A percentile compares a stretch with the other conserved stretches of the same genome.
phyloP scores from a whole-genome alignment of 2,113 vertebrate species.

The Aegotheles bennettii region DNA sequence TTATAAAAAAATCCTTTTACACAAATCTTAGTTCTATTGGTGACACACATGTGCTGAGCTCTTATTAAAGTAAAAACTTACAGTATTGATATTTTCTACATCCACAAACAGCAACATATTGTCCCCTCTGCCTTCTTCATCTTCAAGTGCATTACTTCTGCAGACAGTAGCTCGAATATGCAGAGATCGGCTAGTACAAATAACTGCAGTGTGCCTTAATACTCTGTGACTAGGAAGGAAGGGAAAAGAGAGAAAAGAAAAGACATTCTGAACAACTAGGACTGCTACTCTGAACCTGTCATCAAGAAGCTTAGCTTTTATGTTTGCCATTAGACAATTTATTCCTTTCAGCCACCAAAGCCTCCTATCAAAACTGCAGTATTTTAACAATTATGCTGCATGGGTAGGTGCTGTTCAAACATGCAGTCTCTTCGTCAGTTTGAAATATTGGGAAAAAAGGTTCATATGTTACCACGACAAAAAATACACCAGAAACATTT shows the following conservation, averaged over 20 bases:
- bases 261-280: not conserved
- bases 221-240: conserved; percentile 84
- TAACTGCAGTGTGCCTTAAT: conserved; percentile 91
- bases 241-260: not conserved
- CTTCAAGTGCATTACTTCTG: conserved; percentile 87
- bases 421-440: fast-evolving
- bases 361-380: not conserved
- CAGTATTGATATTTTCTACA: conserved; percentile 94
- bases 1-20: not conserved
- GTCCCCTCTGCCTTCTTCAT: conserved; percentile 73
- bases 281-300: not conserved
- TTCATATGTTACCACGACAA: not conserved
- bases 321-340: not conserved
- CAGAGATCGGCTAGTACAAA: conserved; percentile 94
- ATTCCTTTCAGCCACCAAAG: not conserved
- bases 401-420: not conserved
- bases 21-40: not conserved
- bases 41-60: not conserved
- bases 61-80: conserved; percentile 66
- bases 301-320: not conserved
- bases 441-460: not conserved
- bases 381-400: not conserved
- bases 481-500: not conserved
- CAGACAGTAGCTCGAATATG: conserved; percentile 84
- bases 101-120: conserved; percentile 92